Percentiles rank a stretch among this genome's conserved stretches.
Evolutionary conservation across 2,797 vertebrate genomes (phyloP).

Genomic region (Hyperoplus immaculatus): DNA sequence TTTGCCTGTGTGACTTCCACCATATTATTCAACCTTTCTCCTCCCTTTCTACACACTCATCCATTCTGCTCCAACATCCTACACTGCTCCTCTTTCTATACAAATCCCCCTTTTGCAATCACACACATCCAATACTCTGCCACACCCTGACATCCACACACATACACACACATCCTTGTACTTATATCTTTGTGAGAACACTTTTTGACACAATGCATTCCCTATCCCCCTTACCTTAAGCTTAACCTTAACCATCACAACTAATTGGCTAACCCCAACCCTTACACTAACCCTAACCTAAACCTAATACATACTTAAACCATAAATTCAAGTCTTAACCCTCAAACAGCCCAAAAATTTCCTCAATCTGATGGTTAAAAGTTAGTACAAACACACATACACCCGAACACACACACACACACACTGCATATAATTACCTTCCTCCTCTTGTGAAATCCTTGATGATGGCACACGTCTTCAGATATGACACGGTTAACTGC

Average conservation of each 20-base stretch:
- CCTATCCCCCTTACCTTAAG: too few species aligned
- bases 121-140: too few species aligned
- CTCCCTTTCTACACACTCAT: neutral
- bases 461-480: neutral
- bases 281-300: too few species aligned
- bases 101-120: slow-evolving; percentile 14
- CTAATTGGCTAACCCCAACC: too few species aligned
- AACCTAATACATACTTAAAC: too few species aligned
- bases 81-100: neutral
- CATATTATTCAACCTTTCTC: neutral
- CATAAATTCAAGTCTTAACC: too few species aligned
- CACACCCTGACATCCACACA: neutral
- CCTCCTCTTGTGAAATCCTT: neutral
- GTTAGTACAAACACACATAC: neutral
- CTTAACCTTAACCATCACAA: too few species aligned
- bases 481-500: slow-evolving; percentile 11
- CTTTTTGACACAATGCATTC: too few species aligned
- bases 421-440: neutral
- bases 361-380: too few species aligned
- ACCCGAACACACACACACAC: neutral
- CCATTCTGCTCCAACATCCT: neutral
- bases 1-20: slow-evolving; percentile 4
- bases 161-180: neutral
- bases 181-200: too few species aligned
- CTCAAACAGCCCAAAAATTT: too few species aligned